Percentiles rank a stretch among this genome's conserved stretches.
Conservation (phyloP, 1,140 invertebrate genomes). For the Monochamus saltuarius region DNA sequence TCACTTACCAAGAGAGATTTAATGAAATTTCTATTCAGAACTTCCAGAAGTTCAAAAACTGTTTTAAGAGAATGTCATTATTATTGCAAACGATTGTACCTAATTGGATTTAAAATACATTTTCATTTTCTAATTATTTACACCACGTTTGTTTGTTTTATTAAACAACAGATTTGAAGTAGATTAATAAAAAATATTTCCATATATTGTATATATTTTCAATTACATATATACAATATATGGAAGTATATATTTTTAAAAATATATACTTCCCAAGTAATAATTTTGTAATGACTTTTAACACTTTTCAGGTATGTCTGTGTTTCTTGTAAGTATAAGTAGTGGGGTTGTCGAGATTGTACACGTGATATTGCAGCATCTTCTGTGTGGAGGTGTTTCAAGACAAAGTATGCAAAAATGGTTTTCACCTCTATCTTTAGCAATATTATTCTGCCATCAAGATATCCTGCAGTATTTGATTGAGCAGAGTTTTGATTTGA, state of each 20-base stretch:
- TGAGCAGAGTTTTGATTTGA: conserved; percentile 37
- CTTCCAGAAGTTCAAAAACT: too few species aligned
- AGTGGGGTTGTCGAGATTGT: conserved; percentile 42
- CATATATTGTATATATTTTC: background rate
- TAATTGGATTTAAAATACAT: background rate
- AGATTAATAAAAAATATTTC: background rate
- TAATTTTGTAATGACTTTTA: too few species aligned
- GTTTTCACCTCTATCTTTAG: conserved; percentile 42
- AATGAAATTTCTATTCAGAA: too few species aligned
- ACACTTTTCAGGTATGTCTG: conserved; percentile 32
- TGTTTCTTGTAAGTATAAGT: conserved; percentile 39
- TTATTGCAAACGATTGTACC: too few species aligned
- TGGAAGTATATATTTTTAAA: too few species aligned
- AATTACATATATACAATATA: too few species aligned
- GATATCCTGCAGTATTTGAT: conserved; percentile 40
- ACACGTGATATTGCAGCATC: conserved; percentile 36
- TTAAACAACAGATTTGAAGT: background rate
- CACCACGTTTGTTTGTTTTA: background rate
- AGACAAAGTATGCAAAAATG: conserved; percentile 36
- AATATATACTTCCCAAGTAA: too few species aligned
- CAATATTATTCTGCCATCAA: conserved; percentile 40
- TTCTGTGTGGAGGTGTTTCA: conserved; percentile 43
- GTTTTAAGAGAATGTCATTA: too few species aligned
- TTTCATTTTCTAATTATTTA: background rate
- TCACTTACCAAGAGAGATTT: too few species aligned